A percentile compares a stretch with the other conserved stretches of the same genome.
These are phyloP conservation scores for Philaenus spumarius DNA, from an alignment of 1,140 invertebrate species.

Conservation along the genomic window DNA sequence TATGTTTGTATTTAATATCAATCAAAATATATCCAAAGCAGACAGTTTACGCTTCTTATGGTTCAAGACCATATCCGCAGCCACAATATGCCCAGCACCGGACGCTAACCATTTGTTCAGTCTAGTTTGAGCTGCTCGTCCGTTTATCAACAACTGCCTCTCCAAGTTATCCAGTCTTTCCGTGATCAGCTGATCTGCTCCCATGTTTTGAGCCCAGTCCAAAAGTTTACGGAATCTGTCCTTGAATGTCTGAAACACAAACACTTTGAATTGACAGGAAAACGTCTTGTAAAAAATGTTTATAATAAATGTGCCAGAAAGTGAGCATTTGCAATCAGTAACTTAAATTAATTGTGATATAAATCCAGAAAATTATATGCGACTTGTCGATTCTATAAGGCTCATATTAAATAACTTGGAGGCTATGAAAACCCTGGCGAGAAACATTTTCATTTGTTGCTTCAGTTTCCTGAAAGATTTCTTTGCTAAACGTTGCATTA, in stretches of 20 bases:
- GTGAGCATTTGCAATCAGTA: no score
- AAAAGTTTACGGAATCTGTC: slow-evolving; percentile 45
- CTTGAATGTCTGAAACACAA: slow-evolving; percentile 41
- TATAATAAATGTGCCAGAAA: no score
- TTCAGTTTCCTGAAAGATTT: no score
- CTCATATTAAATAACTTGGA: not conserved
- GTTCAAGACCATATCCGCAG: slow-evolving; percentile 45
- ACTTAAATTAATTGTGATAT: no score
- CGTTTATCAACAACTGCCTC: slow-evolving; percentile 42
- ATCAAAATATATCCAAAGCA: slow-evolving; percentile 19
- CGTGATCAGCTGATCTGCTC: slow-evolving; percentile 40
- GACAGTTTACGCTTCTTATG: slow-evolving; percentile 48
- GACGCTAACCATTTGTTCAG: slow-evolving; percentile 45
- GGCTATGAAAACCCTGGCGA: not conserved
- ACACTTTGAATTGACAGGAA: slow-evolving; percentile 2
- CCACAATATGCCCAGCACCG: slow-evolving; percentile 43
- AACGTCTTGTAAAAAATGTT: no score
- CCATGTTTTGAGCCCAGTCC: slow-evolving; percentile 46
- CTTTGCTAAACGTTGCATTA: no score
- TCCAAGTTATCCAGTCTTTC: slow-evolving; percentile 47
- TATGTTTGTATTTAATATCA: not conserved
- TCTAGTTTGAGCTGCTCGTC: slow-evolving; percentile 42
- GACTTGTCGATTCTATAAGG: no score
- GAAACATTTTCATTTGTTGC: not conserved
- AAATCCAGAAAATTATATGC: no score